Conservation (phyloP, 2,113 vertebrate genomes). For the Tupaia tana region DNA sequence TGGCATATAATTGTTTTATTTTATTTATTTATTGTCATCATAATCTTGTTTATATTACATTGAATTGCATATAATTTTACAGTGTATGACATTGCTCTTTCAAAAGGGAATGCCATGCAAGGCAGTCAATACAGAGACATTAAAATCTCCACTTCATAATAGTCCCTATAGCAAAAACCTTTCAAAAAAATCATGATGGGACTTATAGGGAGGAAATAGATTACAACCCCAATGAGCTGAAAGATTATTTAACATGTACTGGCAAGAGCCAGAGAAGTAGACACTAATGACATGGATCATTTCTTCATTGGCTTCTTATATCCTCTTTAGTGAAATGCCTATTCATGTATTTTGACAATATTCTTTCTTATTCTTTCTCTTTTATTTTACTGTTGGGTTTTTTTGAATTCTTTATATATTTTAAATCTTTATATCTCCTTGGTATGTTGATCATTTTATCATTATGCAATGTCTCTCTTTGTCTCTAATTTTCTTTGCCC, state of each 20-base stretch:
- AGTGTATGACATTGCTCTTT: too few relatives aligned
- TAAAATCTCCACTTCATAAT: too few relatives aligned
- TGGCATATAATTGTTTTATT: too few relatives aligned
- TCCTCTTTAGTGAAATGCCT: background rate
- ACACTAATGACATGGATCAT: background rate
- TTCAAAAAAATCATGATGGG: background rate
- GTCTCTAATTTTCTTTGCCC: background rate
- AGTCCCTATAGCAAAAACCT: too few relatives aligned
- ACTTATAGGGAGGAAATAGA: background rate
- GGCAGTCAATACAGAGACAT: too few relatives aligned
- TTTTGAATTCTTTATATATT: background rate
- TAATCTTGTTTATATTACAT: too few relatives aligned
- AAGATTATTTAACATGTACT: background rate
- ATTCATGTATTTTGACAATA: background rate
- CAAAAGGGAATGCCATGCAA: too few relatives aligned
- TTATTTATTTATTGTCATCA: too few relatives aligned
- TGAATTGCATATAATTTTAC: too few relatives aligned
- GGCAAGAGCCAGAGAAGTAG: background rate
- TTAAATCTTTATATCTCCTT: background rate
- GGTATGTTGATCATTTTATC: background rate
- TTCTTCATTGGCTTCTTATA: background rate
- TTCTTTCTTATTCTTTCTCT: background rate
- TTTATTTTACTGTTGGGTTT: background rate
- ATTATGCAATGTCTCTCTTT: background rate
- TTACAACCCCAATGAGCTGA: background rate